Percentiles rank a stretch among this genome's conserved stretches.
Conservation (phyloP, 2,797 vertebrate species). For the Neosilurus hyrtlii region DNA sequence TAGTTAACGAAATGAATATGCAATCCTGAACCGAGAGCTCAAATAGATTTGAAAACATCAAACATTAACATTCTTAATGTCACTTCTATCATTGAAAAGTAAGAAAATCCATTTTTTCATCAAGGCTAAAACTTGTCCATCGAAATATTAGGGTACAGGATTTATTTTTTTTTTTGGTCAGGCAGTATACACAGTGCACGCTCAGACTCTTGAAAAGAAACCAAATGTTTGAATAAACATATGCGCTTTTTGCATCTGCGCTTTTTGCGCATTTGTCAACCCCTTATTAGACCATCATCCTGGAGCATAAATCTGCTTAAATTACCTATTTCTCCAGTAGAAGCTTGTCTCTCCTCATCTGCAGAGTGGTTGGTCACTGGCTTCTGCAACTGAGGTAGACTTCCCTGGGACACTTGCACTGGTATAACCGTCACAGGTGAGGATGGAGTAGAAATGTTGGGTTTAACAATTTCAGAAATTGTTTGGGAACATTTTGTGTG, state of each 20-base stretch:
- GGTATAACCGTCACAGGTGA: background rate
- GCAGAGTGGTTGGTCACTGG: constrained; percentile 46
- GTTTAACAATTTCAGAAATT: background rate
- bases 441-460: background rate
- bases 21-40: too few species aligned
- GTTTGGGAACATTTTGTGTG: background rate
- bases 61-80: background rate
- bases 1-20: background rate
- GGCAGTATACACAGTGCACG: too few species aligned
- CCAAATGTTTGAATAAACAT: background rate
- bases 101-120: too few species aligned
- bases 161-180: too few species aligned
- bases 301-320: background rate
- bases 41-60: background rate
- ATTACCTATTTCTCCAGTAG: constrained; percentile 77
- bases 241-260: background rate
- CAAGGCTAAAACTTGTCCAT: too few species aligned
- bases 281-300: background rate
- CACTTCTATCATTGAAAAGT: background rate
- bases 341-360: constrained; percentile 64
- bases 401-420: background rate
- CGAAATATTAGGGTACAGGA: too few species aligned
- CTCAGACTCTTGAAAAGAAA: background rate
- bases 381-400: constrained; percentile 8
- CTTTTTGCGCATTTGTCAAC: too few species aligned